Base-by-base conservation (phyloP, 1,140 invertebrate genomes). In the Bombus balteatus region DNA sequence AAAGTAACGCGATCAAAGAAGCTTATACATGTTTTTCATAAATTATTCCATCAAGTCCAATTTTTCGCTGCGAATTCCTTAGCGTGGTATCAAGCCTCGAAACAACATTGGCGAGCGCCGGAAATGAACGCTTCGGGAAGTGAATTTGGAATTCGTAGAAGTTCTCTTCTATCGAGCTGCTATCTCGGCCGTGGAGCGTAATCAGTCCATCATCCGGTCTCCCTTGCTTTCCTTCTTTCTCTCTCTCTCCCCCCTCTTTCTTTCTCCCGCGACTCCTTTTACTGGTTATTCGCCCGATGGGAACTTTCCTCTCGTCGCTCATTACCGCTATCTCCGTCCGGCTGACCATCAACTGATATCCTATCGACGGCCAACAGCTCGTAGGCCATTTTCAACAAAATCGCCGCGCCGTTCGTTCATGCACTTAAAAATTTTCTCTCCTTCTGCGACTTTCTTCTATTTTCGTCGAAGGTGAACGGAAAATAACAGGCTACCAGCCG, bases 231-330 rank as follows among this genome's bases (percentile, higher is more conserved):
- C 57, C 22, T 34, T 34, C 65, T 66, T n/a, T 65, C 62, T 68
- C 66, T 68, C 66, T 37, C 66, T 37, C 66, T 34, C 32, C 1
- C 8, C 2, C 65, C 37, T 3, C 22, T 1, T n/a, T 28, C 13
- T 68, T 37, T 80, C 65, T 47, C 65, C 71, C 82, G 70, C 75
- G 83, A 73, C 81, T 88, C 75, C 90, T 92, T 91, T 91, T 87
- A 87, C 88, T 90, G 92, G 90, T 91, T 92, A 91, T 92, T 92
- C 87, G 89, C 88, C 86, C 89, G 91, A 92, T 93, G 89, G 92
- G 91, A 92, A 93, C 91, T 93, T 92, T 93, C 91, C 92, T 92
- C 88, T 90, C 88, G 81, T 88, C 88, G 87, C 88, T 92, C 91
- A 91, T 92, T 92, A 92, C 87, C 87, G 85, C 89, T 92, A 92